Conservation (phyloP, 1,140 invertebrate species). For the Araneus ventricosus region DNA sequence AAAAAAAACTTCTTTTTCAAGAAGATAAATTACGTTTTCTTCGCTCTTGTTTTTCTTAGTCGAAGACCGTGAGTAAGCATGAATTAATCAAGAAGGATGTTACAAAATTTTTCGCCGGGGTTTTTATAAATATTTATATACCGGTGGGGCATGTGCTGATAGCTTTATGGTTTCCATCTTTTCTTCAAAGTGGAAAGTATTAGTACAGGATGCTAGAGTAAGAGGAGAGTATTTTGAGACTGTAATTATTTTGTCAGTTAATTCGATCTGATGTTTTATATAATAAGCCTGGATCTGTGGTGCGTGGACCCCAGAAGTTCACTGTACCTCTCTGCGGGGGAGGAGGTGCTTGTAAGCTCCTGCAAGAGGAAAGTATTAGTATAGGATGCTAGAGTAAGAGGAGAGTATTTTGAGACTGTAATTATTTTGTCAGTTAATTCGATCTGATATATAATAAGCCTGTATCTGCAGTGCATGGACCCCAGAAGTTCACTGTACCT, state of each 20-base stretch:
- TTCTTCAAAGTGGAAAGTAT: neutral
- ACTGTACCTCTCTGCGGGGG: too few species aligned
- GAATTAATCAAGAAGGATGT: neutral
- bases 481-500: too few species aligned
- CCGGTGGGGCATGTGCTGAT: neutral
- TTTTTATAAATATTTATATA: slow-evolving; percentile 17
- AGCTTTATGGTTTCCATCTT: neutral
- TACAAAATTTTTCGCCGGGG: neutral
- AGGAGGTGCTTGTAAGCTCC: too few species aligned
- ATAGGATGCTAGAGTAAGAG: too few species aligned
- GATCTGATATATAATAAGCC: too few species aligned
- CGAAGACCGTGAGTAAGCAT: neutral
- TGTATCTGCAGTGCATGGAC: too few species aligned
- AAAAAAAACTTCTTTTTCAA: neutral
- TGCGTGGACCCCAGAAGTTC: too few species aligned
- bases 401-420: too few species aligned
- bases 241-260: neutral
- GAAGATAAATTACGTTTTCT: slow-evolving; percentile 37
- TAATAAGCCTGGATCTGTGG: too few species aligned
- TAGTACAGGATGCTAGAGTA: neutral
- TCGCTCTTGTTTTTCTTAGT: neutral
- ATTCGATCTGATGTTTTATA: too few species aligned
- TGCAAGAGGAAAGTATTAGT: too few species aligned
- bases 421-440: too few species aligned
- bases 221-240: neutral